phyloP scores from a whole-genome alignment of 2,113 vertebrate genomes.

The Hystrix cristata region DNA sequence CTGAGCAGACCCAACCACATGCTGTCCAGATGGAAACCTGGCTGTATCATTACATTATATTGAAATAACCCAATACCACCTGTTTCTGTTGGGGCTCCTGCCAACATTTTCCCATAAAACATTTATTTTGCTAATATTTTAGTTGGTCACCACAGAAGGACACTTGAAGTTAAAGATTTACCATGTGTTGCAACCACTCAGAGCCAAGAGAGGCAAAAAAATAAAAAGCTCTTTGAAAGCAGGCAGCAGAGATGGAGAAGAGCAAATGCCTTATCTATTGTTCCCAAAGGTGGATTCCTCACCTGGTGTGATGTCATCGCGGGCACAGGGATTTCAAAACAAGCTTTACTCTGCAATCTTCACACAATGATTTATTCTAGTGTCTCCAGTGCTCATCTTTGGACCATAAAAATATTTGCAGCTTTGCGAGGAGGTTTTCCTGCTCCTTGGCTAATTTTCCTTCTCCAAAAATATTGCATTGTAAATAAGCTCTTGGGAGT shows the following conservation, averaged over 20 bases:
- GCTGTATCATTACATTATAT: slow-evolving; percentile 96
- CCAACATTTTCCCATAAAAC: slow-evolving; percentile 95
- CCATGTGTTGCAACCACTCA: slow-evolving; percentile 87
- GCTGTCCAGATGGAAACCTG: slow-evolving; percentile 93
- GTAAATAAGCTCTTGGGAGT: slow-evolving; percentile 7
- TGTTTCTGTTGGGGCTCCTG: slow-evolving; percentile 92
- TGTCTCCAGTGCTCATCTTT: slow-evolving; percentile 73
- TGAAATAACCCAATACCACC: slow-evolving; percentile 98
- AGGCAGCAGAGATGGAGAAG: slow-evolving; percentile 71
- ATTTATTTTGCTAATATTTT: slow-evolving; percentile 94
- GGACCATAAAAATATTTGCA: slow-evolving; percentile 72
- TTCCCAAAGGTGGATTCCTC: slow-evolving; percentile 80
- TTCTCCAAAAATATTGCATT: slow-evolving; percentile 8
- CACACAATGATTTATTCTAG: slow-evolving; percentile 77
- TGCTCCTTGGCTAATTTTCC: slow-evolving; percentile 50
- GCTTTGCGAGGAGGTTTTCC: slow-evolving; percentile 62
- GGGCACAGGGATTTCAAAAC: slow-evolving; percentile 72
- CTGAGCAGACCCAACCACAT: slow-evolving; percentile 91
- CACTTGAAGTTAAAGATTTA: slow-evolving; percentile 93
- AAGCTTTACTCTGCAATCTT: slow-evolving; percentile 81
- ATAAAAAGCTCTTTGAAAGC: slow-evolving; percentile 77
- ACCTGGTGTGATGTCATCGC: slow-evolving; percentile 73
- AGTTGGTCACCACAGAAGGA: slow-evolving; percentile 93
- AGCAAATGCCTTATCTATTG: slow-evolving; percentile 78
- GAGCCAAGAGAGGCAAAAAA: slow-evolving; percentile 82